phyloP scores from a whole-genome alignment of 2,113 vertebrate genomes.

The Micromys minutus region DNA sequence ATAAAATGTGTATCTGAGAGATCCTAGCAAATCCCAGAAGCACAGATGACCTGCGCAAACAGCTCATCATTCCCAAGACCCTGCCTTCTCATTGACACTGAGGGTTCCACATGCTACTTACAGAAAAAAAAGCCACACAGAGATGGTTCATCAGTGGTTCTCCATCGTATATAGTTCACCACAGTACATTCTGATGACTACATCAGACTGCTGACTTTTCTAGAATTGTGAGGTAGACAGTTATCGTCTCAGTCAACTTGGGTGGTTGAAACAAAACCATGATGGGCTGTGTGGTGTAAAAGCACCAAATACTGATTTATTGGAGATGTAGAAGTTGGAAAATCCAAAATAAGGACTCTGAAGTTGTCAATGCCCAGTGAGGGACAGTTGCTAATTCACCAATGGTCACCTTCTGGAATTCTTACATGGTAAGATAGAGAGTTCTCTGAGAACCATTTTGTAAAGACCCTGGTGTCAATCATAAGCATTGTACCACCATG shows the following conservation, averaged over 20 bases:
- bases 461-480: not conserved
- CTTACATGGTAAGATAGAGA: not conserved
- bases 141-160: not conserved
- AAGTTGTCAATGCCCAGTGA: not conserved
- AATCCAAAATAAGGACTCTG: not conserved
- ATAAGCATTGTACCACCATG: too few species aligned
- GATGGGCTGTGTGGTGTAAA: not conserved
- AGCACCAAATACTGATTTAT: not conserved
- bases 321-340: not conserved
- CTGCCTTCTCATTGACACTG: not conserved
- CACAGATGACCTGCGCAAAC: fast-evolving
- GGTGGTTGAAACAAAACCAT: not conserved
- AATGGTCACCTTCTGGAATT: not conserved
- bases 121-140: not conserved
- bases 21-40: fast-evolving
- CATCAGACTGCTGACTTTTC: not conserved
- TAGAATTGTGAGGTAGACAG: too few species aligned
- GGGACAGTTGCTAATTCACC: not conserved
- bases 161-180: fast-evolving
- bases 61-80: too few species aligned
- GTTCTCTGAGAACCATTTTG: not conserved
- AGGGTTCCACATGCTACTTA: not conserved
- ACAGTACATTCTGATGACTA: fast-evolving
- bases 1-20: not conserved
- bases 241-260: not conserved